phyloP scores from a whole-genome alignment of 1,140 invertebrate genomes.

The Drosophila sturtevanti region DNA sequence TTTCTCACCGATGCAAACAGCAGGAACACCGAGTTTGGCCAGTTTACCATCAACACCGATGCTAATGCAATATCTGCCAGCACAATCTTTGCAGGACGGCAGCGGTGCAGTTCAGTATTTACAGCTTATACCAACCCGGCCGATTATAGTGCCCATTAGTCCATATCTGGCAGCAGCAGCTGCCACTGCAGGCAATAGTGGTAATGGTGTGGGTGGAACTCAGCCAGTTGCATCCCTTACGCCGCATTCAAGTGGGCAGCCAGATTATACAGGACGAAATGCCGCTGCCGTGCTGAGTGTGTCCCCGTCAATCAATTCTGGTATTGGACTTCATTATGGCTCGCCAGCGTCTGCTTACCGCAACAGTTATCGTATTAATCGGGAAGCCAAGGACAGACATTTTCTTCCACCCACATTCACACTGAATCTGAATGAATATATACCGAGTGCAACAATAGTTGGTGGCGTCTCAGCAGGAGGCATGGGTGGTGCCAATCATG shows the following conservation, averaged over 20 bases:
- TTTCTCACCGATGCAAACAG: slow-evolving; percentile 71
- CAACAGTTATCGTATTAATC: slow-evolving; percentile 69
- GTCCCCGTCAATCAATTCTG: slow-evolving; percentile 46
- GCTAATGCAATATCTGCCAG: slow-evolving; percentile 84
- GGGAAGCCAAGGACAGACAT: slow-evolving; percentile 71
- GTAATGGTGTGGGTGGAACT: background rate
- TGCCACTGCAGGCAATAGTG: background rate
- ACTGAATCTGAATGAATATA: slow-evolving; percentile 72
- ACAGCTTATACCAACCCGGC: slow-evolving; percentile 77
- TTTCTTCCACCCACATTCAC: slow-evolving; percentile 52
- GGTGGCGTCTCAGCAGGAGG: background rate
- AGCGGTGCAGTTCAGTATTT: slow-evolving; percentile 71
- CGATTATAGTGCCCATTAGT: slow-evolving; percentile 79
- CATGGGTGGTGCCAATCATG: slow-evolving; percentile 31
- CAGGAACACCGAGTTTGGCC: slow-evolving; percentile 30
- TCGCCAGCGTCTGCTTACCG: slow-evolving; percentile 46
- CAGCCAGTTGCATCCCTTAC: slow-evolving; percentile 2
- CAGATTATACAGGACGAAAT: slow-evolving; percentile 45
- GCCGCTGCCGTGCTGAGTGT: slow-evolving; percentile 37
- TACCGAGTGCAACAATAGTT: slow-evolving; percentile 32
- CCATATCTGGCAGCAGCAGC: slow-evolving; percentile 51
- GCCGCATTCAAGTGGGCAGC: slow-evolving; percentile 13
- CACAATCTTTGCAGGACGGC: slow-evolving; percentile 64
- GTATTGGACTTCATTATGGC: slow-evolving; percentile 40
- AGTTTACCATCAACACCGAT: slow-evolving; percentile 83